These are phyloP conservation scores for Ataeniobius toweri DNA, from an alignment of 2,797 vertebrate species.

Conservation along the genomic window DNA sequence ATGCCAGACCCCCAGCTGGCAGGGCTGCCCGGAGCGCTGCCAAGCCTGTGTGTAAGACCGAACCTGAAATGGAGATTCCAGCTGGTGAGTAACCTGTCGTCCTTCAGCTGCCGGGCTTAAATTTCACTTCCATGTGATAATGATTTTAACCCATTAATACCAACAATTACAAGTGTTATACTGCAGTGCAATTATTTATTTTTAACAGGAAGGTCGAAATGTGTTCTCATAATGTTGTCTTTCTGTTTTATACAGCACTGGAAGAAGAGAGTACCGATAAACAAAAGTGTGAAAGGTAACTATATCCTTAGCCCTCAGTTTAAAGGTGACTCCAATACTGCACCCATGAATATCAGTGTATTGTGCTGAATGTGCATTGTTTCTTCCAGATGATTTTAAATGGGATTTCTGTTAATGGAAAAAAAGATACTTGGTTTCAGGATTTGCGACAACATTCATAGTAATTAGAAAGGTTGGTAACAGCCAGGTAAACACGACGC, in stretches of 20 bases:
- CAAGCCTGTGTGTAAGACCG: constrained; percentile 88
- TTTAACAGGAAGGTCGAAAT: background rate
- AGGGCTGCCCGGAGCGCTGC: constrained; percentile 58
- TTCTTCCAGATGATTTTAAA: background rate
- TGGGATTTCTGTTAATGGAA: background rate
- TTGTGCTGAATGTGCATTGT: background rate
- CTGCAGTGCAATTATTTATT: background rate
- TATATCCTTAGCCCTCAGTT: constrained; percentile 15
- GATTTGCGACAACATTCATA: too few relatives aligned
- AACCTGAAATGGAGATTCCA: constrained; percentile 84
- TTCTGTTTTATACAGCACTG: constrained; percentile 26
- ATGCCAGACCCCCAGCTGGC: constrained; percentile 65
- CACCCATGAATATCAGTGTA: background rate
- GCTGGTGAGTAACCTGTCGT: constrained; percentile 70
- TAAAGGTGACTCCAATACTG: background rate
- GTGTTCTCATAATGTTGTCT: constrained; percentile 13
- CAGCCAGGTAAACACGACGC: too few relatives aligned
- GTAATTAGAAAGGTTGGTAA: too few relatives aligned
- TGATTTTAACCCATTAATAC: background rate
- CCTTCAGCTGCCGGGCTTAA: constrained; percentile 3
- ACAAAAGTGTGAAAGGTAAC: constrained; percentile 70
- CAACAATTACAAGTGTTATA: background rate
- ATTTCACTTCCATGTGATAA: background rate
- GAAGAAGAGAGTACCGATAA: constrained; percentile 54
- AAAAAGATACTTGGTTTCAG: too few relatives aligned